Evolutionary conservation across 2,888 invertebrate species (phyloP).

Genomic region (Malthinus flaveolus): DNA sequence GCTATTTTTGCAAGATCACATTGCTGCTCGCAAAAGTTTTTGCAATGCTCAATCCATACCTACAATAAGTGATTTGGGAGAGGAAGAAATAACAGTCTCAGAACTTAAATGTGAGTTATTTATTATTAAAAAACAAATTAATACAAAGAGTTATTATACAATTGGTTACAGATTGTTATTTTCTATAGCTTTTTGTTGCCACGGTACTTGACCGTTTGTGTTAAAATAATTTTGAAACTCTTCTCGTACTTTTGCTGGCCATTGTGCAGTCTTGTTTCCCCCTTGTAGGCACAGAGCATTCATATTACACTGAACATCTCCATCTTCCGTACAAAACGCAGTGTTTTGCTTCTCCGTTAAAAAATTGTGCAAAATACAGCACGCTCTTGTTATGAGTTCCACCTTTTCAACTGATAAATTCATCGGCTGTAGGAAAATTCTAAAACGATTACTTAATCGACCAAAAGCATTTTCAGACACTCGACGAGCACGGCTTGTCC

Average conservation of each 20-base stretch:
- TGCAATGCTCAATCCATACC: not conserved
- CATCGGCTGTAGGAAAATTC: constrained; percentile 3
- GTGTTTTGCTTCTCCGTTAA: not conserved
- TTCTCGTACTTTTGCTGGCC: not conserved
- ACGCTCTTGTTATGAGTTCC: constrained; percentile 6
- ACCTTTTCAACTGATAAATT: constrained; percentile 6
- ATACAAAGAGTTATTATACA: not conserved
- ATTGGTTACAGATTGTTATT: not conserved
- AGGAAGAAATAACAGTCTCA: no score
- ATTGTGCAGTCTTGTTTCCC: constrained; percentile 6
- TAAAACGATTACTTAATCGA: not conserved
- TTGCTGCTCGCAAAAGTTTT: not conserved
- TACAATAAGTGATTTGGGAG: not conserved
- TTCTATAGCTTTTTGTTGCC: constrained; percentile 4
- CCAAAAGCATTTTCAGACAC: constrained; percentile 7
- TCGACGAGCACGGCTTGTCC: constrained; percentile 4
- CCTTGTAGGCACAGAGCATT: constrained; percentile 1
- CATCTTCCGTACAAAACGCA: not conserved
- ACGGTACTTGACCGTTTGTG: not conserved
- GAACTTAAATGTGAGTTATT: no score
- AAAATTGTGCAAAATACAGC: constrained; percentile 6
- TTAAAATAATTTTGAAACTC: constrained; percentile 4
- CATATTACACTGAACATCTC: not conserved
- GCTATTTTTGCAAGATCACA: not conserved
- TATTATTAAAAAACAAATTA: not conserved